These are phyloP conservation scores for Danio tinwini DNA, from an alignment of 2,797 vertebrate genomes.

Conservation along the genomic window DNA sequence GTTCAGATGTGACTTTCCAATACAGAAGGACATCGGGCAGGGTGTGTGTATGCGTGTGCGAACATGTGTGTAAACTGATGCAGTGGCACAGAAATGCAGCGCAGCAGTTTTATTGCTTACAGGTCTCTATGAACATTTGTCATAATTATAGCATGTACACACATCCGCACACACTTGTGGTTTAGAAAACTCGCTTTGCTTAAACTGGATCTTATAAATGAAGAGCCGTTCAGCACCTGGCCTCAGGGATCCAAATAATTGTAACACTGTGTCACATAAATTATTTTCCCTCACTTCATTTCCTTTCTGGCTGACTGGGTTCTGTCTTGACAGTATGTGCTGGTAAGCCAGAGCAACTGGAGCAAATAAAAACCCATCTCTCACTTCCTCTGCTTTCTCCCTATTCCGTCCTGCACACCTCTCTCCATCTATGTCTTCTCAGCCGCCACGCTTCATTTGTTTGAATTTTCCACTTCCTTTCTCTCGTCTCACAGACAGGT, in stretches of 20 bases:
- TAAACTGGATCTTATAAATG: constrained; percentile 21
- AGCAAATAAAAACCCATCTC: constrained; percentile 42
- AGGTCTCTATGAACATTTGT: constrained; percentile 27
- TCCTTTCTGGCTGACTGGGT: constrained; percentile 32
- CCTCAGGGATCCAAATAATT: constrained; percentile 45
- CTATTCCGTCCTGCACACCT: constrained; percentile 11
- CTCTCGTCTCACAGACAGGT: not conserved
- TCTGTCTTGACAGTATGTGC: constrained; percentile 24
- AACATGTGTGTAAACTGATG: constrained; percentile 19
- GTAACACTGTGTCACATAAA: constrained; percentile 45
- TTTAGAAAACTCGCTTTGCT: constrained; percentile 18
- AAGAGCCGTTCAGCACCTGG: constrained; percentile 9
- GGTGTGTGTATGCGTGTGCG: not conserved
- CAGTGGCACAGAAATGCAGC: constrained; percentile 28
- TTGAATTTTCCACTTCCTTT: not conserved
- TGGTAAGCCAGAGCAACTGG: constrained; percentile 27
- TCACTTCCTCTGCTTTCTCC: constrained; percentile 25
- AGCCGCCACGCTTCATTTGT: constrained; percentile 11
- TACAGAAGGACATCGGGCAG: constrained; percentile 32
- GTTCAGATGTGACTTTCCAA: constrained; percentile 66
- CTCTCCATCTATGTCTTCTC: not conserved
- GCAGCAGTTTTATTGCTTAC: constrained; percentile 40
- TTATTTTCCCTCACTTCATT: constrained; percentile 22
- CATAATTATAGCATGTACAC: constrained; percentile 33
- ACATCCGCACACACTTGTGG: not conserved